These are phyloP conservation scores for Bathynomus jamesi DNA, from an alignment of 1,140 invertebrate genomes.

Conservation along the genomic window DNA sequence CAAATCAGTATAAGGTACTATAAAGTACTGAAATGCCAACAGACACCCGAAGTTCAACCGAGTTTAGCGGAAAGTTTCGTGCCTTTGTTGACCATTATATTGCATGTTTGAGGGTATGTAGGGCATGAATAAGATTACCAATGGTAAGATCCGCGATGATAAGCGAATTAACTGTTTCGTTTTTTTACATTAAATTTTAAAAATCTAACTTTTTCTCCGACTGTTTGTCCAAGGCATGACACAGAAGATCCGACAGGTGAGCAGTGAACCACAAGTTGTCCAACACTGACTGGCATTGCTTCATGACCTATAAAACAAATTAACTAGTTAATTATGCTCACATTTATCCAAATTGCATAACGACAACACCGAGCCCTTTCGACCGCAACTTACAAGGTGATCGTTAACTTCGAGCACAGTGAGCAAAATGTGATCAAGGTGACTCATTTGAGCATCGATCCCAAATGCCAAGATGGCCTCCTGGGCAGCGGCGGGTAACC, in stretches of 20 bases:
- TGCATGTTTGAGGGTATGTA: no score
- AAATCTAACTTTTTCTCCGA: constrained; percentile 50
- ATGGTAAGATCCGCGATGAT: no score
- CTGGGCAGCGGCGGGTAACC: constrained; percentile 49
- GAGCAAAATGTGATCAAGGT: constrained; percentile 65
- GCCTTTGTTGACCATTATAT: no score
- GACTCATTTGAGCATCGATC: constrained; percentile 46
- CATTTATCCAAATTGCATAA: no score
- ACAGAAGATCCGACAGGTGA: constrained; percentile 81
- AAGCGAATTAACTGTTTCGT: no score
- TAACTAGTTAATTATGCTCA: no score
- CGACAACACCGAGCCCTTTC: no score
- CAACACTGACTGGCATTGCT: constrained; percentile 67
- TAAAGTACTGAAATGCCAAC: no score
- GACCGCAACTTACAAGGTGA: constrained; percentile 47
- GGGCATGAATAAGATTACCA: no score
- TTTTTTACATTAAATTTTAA: constrained; percentile 13
- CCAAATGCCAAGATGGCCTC: constrained; percentile 40
- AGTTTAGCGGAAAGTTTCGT: no score
- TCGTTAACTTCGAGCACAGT: constrained; percentile 74
- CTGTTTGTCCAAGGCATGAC: constrained; percentile 58
- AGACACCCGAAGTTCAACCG: no score
- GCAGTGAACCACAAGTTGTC: constrained; percentile 90
- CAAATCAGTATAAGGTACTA: no score
- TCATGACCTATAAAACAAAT: constrained; percentile 54